A percentile compares a stretch with the other conserved stretches of the same genome.
Evolutionary conservation across 1,140 invertebrate species (phyloP).

Genomic region (Stegodyphus dumicola): DNA sequence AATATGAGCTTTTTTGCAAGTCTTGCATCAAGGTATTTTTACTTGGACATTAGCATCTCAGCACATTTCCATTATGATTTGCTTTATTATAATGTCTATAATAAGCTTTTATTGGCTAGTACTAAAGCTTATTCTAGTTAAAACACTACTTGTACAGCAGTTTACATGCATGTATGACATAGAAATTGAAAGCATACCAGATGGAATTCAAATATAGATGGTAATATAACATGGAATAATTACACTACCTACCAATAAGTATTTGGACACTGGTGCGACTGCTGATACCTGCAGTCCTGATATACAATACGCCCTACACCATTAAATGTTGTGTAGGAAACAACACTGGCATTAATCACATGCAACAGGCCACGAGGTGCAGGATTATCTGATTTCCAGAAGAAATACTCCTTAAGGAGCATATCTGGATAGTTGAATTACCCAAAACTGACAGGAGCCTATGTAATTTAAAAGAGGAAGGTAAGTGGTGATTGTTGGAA

Average conservation of each 20-base stretch:
- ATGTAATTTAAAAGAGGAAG: neutral
- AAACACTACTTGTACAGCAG: too few species aligned
- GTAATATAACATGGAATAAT: neutral
- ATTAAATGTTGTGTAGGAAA: neutral
- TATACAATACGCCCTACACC: neutral
- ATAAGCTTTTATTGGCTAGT: too few species aligned
- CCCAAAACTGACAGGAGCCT: neutral
- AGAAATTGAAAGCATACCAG: too few species aligned
- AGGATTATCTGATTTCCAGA: neutral
- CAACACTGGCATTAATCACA: neutral
- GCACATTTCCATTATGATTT: too few species aligned
- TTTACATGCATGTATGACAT: too few species aligned
- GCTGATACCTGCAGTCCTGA: neutral
- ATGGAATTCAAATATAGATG: neutral
- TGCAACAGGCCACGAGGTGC: neutral
- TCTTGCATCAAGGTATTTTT: too few species aligned
- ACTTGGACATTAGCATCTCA: too few species aligned
- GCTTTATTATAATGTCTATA: too few species aligned
- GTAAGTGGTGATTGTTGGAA: neutral
- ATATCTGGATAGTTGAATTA: neutral
- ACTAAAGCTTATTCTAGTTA: too few species aligned
- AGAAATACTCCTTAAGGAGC: neutral
- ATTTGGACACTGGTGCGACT: neutral
- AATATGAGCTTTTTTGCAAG: too few species aligned
- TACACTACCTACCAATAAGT: neutral